These are phyloP conservation scores for Heliconius aoede DNA, from an alignment of 2,888 invertebrate genomes.

Conservation along the genomic window DNA sequence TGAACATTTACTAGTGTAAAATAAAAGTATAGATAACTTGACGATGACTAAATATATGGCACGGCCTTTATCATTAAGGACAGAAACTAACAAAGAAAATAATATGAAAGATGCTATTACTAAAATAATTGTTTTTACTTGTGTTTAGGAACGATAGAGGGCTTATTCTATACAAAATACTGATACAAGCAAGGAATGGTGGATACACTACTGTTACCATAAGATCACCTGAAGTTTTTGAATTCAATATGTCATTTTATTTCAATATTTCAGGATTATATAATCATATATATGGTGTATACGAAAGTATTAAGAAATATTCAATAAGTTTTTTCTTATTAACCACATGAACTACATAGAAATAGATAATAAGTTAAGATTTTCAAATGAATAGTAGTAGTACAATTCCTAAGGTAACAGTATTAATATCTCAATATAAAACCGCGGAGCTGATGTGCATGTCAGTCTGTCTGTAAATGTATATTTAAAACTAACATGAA, in stretches of 20 bases:
- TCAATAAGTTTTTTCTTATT: neutral
- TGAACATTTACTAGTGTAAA: constrained; percentile 40
- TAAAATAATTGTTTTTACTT: constrained; percentile 27
- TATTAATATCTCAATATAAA: constrained; percentile 11
- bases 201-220: constrained; percentile 43
- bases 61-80: constrained; percentile 55
- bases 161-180: constrained; percentile 76
- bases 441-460: constrained; percentile 40
- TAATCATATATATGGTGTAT: no score
- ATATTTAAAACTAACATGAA: constrained; percentile 53
- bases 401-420: constrained; percentile 13
- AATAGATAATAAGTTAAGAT: neutral
- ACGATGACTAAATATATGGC: constrained; percentile 60
- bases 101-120: constrained; percentile 30
- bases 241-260: no score
- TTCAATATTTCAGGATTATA: no score
- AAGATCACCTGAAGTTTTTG: neutral
- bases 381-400: no score
- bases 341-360: neutral
- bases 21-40: constrained; percentile 49
- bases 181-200: constrained; percentile 76
- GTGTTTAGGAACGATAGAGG: constrained; percentile 73
- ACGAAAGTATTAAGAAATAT: neutral
- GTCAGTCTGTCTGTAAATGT: constrained; percentile 57
- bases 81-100: constrained; percentile 39